These are phyloP conservation scores for Phallusia fumigata DNA, from an alignment of 23 tunicate genomes.

Conservation along the genomic window DNA sequence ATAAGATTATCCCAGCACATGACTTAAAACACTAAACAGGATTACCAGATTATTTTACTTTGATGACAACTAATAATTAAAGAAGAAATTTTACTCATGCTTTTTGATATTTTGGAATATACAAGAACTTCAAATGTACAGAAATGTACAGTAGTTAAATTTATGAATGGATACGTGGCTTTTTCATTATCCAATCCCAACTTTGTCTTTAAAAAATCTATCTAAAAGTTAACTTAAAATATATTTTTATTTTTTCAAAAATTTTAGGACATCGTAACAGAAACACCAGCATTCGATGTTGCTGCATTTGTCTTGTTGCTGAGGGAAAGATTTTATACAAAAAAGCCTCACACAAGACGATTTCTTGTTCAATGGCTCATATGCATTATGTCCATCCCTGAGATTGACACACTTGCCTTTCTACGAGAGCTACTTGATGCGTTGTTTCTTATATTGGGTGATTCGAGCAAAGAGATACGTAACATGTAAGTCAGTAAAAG, in stretches of 20 bases:
- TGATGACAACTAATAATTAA: too few relatives aligned
- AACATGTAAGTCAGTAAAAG: slow-evolving; percentile 55
- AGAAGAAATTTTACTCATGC: too few relatives aligned
- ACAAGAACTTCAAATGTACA: too few relatives aligned
- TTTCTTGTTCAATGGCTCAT: slow-evolving; percentile 85
- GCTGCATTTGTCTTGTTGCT: slow-evolving; percentile 57
- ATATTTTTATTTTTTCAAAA: not conserved
- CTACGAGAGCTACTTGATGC: slow-evolving; percentile 81
- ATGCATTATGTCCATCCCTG: slow-evolving; percentile 83
- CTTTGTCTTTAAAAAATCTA: too few relatives aligned
- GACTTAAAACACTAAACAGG: too few relatives aligned
- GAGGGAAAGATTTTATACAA: slow-evolving; percentile 80
- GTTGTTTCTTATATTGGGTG: slow-evolving; percentile 74
- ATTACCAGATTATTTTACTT: too few relatives aligned
- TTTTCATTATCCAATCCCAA: too few relatives aligned
- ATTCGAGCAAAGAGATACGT: slow-evolving; percentile 68
- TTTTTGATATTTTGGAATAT: too few relatives aligned
- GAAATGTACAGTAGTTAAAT: too few relatives aligned
- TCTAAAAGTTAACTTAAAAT: too few relatives aligned
- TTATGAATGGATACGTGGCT: too few relatives aligned
- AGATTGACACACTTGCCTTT: slow-evolving; percentile 65
- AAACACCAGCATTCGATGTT: slow-evolving; percentile 74
- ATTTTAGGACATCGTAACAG: slow-evolving; percentile 84
- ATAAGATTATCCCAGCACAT: too few relatives aligned
- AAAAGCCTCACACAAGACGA: slow-evolving; percentile 74